Conservation (phyloP, 2,113 vertebrate species). For the Phaethon lepturus region DNA sequence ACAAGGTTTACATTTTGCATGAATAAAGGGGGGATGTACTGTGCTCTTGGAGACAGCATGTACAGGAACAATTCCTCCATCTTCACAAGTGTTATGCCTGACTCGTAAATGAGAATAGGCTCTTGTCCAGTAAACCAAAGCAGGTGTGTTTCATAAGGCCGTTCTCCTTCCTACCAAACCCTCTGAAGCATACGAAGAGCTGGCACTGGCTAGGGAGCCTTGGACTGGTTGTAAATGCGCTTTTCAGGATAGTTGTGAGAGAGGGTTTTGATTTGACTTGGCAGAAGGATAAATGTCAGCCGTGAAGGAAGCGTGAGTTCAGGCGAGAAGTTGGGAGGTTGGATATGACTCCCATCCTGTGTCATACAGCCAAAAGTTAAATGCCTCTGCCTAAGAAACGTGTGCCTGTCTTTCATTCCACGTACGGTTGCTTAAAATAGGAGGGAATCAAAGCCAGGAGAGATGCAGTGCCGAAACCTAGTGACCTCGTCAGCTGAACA, state of each 20-base stretch:
- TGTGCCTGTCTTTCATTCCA: not conserved
- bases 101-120: not conserved
- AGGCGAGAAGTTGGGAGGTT: conserved; percentile 14
- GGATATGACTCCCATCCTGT: not conserved
- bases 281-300: conserved; percentile 61
- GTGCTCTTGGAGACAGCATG: not conserved
- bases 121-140: not conserved
- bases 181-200: not conserved
- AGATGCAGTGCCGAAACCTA: accelerated
- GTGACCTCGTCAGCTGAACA: not conserved
- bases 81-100: not conserved
- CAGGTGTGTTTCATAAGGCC: conserved; percentile 5
- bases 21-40: not conserved
- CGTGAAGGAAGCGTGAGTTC: not conserved
- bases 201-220: not conserved
- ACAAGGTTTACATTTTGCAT: not conserved
- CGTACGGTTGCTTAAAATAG: not conserved
- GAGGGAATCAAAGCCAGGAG: not conserved
- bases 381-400: not conserved
- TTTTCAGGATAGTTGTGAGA: not conserved
- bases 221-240: not conserved
- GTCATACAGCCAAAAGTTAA: conserved; percentile 29
- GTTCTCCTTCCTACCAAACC: not conserved
- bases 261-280: conserved; percentile 18
- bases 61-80: not conserved